Conservation (phyloP, 2,888 invertebrate genomes). For the Cyclophora albipunctata region DNA sequence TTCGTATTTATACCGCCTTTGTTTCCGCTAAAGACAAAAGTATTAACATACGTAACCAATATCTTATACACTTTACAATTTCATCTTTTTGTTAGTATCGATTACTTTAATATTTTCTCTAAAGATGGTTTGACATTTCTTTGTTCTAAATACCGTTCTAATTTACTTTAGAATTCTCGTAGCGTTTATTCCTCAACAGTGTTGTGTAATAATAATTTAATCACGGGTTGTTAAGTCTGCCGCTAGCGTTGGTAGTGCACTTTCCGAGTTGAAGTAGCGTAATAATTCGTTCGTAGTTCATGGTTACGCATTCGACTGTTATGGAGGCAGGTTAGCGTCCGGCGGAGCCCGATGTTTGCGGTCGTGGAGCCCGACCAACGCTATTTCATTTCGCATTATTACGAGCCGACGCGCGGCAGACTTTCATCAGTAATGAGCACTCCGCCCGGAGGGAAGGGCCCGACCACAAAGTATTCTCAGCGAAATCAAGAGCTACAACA, state of each 20-base stretch:
- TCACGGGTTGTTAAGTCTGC: not conserved
- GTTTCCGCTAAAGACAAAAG: too few relatives aligned
- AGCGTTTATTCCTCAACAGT: too few relatives aligned
- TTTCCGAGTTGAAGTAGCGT: conserved; percentile 14
- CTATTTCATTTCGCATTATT: conserved; percentile 62
- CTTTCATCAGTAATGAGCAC: conserved; percentile 61
- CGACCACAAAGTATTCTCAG: conserved; percentile 46
- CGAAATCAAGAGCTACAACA: conserved; percentile 32
- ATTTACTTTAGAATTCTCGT: too few relatives aligned
- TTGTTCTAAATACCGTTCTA: too few relatives aligned
- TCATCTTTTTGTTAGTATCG: too few relatives aligned
- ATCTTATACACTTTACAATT: too few relatives aligned
- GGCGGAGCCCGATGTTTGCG: conserved; percentile 39
- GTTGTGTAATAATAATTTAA: conserved; percentile 1
- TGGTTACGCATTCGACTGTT: conserved; percentile 46
- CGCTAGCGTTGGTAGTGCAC: not conserved
- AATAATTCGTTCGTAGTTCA: conserved; percentile 51
- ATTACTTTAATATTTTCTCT: too few relatives aligned
- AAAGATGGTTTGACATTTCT: too few relatives aligned
- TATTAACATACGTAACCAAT: too few relatives aligned
- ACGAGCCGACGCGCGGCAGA: conserved; percentile 42
- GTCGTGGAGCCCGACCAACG: conserved; percentile 44
- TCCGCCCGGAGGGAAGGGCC: conserved; percentile 33
- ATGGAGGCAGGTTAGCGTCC: conserved; percentile 33
- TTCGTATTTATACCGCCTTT: too few relatives aligned